phyloP scores from a whole-genome alignment of 2,888 invertebrate genomes.

The Phaedon cochleariae region DNA sequence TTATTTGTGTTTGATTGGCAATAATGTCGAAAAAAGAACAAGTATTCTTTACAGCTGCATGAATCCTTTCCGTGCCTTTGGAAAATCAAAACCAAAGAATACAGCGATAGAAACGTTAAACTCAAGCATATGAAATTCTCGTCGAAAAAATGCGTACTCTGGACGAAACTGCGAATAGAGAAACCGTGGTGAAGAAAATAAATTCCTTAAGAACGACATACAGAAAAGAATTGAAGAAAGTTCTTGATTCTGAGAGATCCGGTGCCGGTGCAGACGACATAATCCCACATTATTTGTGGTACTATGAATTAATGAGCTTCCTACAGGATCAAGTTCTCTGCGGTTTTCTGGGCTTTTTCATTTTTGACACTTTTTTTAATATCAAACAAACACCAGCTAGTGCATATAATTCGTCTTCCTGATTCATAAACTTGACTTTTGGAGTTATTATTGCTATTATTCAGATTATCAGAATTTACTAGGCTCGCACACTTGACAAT shows the following conservation, averaged over 20 bases:
- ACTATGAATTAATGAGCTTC: conserved; percentile 29
- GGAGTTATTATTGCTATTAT: too few species aligned
- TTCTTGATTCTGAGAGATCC: conserved; percentile 22
- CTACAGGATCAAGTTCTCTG: conserved; percentile 32
- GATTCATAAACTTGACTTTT: too few species aligned
- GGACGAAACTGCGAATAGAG: conserved; percentile 28
- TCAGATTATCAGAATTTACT: too few species aligned
- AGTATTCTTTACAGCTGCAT: too few species aligned
- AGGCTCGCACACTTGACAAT: too few species aligned
- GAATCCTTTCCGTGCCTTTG: conserved; percentile 32
- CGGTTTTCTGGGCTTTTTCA: too few species aligned
- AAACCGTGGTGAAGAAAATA: conserved; percentile 39
- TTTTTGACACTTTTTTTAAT: too few species aligned
- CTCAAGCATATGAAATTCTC: conserved; percentile 32
- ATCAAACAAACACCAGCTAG: too few species aligned
- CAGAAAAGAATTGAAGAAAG: conserved; percentile 42
- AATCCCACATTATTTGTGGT: conserved; percentile 35
- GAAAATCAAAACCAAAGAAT: conserved; percentile 42
- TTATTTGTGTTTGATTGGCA: too few species aligned
- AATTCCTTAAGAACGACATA: conserved; percentile 26
- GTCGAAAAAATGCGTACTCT: conserved; percentile 36
- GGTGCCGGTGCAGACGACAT: conserved; percentile 25
- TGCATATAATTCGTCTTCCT: too few species aligned
- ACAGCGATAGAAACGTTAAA: conserved; percentile 41
- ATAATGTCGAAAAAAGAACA: too few species aligned